phyloP scores from a whole-genome alignment of 2,888 invertebrate genomes.

The Tipula vernalis region DNA sequence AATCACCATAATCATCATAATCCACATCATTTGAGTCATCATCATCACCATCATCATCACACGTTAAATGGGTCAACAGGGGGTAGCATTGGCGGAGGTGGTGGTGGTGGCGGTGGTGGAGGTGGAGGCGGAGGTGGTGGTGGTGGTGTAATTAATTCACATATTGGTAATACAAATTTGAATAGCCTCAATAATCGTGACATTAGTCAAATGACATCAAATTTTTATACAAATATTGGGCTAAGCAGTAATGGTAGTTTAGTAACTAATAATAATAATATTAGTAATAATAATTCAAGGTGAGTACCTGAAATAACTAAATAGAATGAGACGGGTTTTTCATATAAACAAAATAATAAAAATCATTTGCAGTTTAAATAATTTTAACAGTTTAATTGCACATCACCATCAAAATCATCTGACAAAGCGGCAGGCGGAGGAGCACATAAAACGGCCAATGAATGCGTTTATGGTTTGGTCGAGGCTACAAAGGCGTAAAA shows the following conservation, averaged over 20 bases:
- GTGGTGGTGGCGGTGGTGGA: slow-evolving; percentile 27
- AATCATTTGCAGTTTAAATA: slow-evolving; percentile 25
- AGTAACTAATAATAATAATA: neutral
- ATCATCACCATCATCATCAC: slow-evolving; percentile 20
- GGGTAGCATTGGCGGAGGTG: slow-evolving; percentile 24
- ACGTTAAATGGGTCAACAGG: neutral
- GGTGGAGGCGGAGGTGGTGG: neutral
- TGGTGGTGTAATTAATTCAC: neutral
- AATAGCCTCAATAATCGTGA: slow-evolving; percentile 8
- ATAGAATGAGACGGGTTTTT: neutral
- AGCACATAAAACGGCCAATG: slow-evolving; percentile 94
- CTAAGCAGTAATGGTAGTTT: slow-evolving; percentile 6
- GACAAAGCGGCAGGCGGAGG: slow-evolving; percentile 49
- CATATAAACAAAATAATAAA: no score
- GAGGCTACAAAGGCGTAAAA: slow-evolving; percentile 79
- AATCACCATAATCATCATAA: slow-evolving; percentile 24
- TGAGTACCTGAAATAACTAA: neutral
- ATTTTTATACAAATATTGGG: slow-evolving; percentile 9
- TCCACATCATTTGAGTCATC: slow-evolving; percentile 16
- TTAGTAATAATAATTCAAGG: slow-evolving; percentile 7
- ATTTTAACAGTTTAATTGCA: slow-evolving; percentile 12
- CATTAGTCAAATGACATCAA: slow-evolving; percentile 9
- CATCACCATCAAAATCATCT: slow-evolving; percentile 21
- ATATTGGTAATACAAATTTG: neutral
- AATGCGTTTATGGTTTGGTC: slow-evolving; percentile 99